These are phyloP conservation scores for Artemia sinica DNA, from an alignment of 2,888 invertebrate species.

Conservation along the genomic window DNA sequence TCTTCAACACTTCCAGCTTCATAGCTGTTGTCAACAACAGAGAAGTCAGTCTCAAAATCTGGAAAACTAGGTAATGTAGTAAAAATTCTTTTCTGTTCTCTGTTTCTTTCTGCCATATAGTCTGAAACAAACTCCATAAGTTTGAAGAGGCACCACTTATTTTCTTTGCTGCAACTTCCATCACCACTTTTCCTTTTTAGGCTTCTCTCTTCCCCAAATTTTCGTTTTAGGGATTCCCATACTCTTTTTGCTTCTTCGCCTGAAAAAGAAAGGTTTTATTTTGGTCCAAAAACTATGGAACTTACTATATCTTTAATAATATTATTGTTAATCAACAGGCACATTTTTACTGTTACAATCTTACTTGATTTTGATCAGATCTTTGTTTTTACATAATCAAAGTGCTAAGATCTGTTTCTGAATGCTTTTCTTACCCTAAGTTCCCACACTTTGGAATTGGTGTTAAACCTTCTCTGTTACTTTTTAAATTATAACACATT, in stretches of 20 bases:
- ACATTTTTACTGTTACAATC: too few relatives aligned
- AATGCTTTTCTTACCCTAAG: too few relatives aligned
- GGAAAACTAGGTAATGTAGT: background rate
- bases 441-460: too few relatives aligned
- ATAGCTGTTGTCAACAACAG: background rate
- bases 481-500: too few relatives aligned
- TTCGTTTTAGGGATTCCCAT: background rate
- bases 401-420: too few relatives aligned
- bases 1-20: background rate
- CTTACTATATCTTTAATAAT: too few relatives aligned
- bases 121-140: constrained; percentile 1
- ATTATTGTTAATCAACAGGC: too few relatives aligned
- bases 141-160: constrained; percentile 11
- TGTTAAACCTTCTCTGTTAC: too few relatives aligned
- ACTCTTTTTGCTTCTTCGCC: background rate
- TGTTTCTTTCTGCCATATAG: background rate
- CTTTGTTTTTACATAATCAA: too few relatives aligned
- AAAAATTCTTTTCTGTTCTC: constrained; percentile 7
- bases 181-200: background rate
- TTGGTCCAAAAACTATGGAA: background rate
- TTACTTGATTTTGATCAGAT: too few relatives aligned
- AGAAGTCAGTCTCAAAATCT: constrained; percentile 2
- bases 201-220: constrained; percentile 1
- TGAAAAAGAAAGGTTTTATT: background rate
- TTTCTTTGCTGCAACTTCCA: background rate